Conservation (phyloP, 2,113 vertebrate genomes). For the Riparia riparia region DNA sequence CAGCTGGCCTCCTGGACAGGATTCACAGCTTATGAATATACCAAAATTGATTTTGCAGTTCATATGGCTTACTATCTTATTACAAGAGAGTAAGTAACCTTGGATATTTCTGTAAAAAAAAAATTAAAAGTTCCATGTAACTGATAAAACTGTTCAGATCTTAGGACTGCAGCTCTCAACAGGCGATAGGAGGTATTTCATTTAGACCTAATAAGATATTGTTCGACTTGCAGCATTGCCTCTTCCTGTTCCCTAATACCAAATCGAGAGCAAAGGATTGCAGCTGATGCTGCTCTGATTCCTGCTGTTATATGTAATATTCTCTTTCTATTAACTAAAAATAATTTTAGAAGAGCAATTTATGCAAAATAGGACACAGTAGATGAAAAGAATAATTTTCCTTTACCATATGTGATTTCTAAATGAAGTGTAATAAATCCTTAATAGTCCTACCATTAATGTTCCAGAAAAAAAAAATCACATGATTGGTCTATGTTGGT, state of each 20-base stretch:
- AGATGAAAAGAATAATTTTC: neutral
- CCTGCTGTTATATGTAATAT: neutral
- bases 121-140: neutral
- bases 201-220: neutral
- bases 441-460: neutral
- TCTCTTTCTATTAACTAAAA: neutral
- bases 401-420: neutral
- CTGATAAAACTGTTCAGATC: neutral
- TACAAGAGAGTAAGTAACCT: neutral
- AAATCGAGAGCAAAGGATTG: neutral
- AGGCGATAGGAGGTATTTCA: neutral
- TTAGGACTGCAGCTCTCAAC: neutral
- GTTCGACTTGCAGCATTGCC: neutral
- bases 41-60: slow-evolving; percentile 24
- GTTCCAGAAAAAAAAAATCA: neutral
- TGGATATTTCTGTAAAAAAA: neutral
- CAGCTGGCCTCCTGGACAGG: slow-evolving; percentile 14
- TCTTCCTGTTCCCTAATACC: neutral
- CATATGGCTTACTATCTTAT: neutral
- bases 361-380: neutral
- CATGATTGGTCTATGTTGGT: neutral
- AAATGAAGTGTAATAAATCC: neutral
- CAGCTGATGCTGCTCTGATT: neutral
- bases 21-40: slow-evolving; percentile 22
- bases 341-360: neutral